A percentile compares a stretch with the other conserved stretches of the same genome.
Evolutionary conservation across 2,888 invertebrate genomes (phyloP).

Genomic region (Chydorus sphaericus): DNA sequence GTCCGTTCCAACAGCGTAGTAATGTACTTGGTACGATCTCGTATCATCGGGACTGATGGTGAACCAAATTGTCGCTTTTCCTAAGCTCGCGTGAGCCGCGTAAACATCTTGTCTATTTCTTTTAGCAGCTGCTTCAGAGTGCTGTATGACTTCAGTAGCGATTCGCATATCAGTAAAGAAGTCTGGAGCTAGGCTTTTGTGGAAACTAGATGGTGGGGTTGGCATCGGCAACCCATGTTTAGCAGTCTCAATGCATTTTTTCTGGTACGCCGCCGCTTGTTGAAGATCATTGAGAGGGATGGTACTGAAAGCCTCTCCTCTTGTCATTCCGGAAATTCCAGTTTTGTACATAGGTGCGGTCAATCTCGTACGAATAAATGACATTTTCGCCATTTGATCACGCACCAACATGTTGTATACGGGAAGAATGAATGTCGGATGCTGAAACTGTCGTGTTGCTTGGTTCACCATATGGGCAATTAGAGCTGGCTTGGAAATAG

Average conservation of each 20-base stretch:
- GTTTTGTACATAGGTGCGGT: no score
- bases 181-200: background rate
- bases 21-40: background rate
- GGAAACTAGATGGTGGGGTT: no score
- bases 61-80: background rate
- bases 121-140: background rate
- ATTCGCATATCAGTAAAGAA: background rate
- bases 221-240: no score
- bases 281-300: no score
- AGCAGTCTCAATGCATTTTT: no score
- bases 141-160: background rate
- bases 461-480: background rate
- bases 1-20: background rate
- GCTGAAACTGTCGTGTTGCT: background rate
- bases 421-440: background rate
- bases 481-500: background rate
- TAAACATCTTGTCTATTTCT: background rate
- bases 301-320: no score
- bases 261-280: no score
- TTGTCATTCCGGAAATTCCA: no score
- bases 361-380: no score
- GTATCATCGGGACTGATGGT: background rate
- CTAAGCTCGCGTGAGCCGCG: background rate
- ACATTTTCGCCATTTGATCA: no score
- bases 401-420: background rate